phyloP scores from a whole-genome alignment of 2,797 vertebrate genomes.

The Pachyuromys duprasi region DNA sequence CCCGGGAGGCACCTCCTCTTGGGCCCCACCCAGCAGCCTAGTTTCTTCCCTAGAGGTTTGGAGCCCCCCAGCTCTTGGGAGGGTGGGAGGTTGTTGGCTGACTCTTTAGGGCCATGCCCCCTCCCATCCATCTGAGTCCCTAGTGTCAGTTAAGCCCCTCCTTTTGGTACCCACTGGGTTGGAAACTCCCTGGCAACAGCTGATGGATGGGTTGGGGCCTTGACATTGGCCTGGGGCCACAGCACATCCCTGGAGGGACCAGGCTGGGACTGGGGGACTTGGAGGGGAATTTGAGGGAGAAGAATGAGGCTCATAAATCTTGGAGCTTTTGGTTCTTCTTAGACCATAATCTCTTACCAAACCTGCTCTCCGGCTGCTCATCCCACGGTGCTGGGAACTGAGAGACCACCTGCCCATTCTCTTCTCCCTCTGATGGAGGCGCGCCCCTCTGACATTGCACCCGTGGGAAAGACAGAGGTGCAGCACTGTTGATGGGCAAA shows the following conservation, averaged over 20 bases:
- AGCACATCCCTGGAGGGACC: slow-evolving; percentile 58
- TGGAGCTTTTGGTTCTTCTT: slow-evolving; percentile 27
- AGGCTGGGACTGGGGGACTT: slow-evolving; percentile 51
- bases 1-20: slow-evolving; percentile 37
- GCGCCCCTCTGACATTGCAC: background rate
- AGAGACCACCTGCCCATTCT: slow-evolving; percentile 22
- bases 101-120: slow-evolving; percentile 53
- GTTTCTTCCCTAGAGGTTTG: slow-evolving; percentile 47
- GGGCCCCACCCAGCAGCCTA: slow-evolving; percentile 40
- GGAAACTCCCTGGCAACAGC: slow-evolving; percentile 77
- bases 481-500: background rate
- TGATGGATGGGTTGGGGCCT: slow-evolving; percentile 73
- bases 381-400: background rate
- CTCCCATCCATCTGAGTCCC: slow-evolving; percentile 49
- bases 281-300: slow-evolving; percentile 74
- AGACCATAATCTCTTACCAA: slow-evolving; percentile 68
- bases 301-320: slow-evolving; percentile 72
- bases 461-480: background rate
- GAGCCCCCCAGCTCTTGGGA: slow-evolving; percentile 14
- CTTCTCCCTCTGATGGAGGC: background rate
- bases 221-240: slow-evolving; percentile 71
- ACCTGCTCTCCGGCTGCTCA: slow-evolving; percentile 64
- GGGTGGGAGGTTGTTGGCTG: background rate
- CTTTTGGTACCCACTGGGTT: slow-evolving; percentile 73
- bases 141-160: slow-evolving; percentile 46